Evolutionary conservation across 2,888 invertebrate species (phyloP), one percentile per base, ranked within the genome.

Genomic region (Proisotoma minuta): DNA sequence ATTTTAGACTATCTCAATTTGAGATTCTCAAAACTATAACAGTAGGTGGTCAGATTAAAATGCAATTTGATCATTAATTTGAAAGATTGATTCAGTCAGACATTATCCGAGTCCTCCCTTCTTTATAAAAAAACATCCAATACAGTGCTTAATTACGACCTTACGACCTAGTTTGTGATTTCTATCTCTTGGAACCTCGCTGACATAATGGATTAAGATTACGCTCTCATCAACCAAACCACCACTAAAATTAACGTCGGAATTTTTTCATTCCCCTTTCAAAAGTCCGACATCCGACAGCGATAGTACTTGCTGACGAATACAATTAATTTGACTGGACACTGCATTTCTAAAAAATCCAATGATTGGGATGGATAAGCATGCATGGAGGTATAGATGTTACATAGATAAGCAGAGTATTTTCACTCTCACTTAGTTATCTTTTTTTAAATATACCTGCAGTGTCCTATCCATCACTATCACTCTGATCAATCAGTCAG

Each of bases 1-100:
- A n/a, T n/a, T n/a, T n/a, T n/a, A n/a, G n/a, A n/a, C n/a, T n/a
- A n/a, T n/a, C n/a, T n/a, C n/a, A n/a, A n/a, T n/a, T n/a, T n/a
- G n/a, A n/a, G n/a, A n/a, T n/a, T n/a, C n/a, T n/a, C n/a, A n/a
- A n/a, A n/a, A n/a, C n/a, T n/a, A n/a, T n/a, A n/a, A n/a, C n/a
- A n/a, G 29, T 53, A 27, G 10, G 8, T 27, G 26, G 52, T 24
- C 27, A 52, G n/a, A 52, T 52, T 52, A n/a, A 52, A 34, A 34
- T 15, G 34, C 34, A 34, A 8, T n/a, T n/a, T n/a, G n/a, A n/a
- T n/a, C n/a, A n/a, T n/a, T n/a, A n/a, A n/a, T n/a, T n/a, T n/a
- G n/a, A n/a, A n/a, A n/a, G n/a, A 34, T 34, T 34, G 34, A 34
- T 10, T 34, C 15, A 34, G 34, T 10, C 34, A 34, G 15, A 34